phyloP scores from a whole-genome alignment of 2,888 invertebrate genomes.

The Bembecia ichneumoniformis region DNA sequence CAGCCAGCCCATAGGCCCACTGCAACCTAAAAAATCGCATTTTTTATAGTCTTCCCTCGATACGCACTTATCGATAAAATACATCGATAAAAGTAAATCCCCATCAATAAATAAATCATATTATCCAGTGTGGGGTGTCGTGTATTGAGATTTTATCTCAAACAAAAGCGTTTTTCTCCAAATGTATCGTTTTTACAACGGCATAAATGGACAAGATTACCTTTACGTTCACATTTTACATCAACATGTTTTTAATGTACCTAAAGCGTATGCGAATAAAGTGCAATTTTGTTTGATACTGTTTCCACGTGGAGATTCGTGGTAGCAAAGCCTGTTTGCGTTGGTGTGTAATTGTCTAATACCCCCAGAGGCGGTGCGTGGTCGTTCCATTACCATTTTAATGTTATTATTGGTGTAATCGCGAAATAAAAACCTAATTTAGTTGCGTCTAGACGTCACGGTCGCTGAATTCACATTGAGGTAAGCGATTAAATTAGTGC shows the following conservation, averaged over 20 bases:
- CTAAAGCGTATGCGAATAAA: background rate
- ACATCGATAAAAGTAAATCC: constrained; percentile 16
- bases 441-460: constrained; percentile 57
- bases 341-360: constrained; percentile 44
- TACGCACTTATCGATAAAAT: background rate
- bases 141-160: constrained; percentile 44
- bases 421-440: constrained; percentile 47
- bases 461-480: constrained; percentile 17
- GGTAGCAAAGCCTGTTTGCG: background rate
- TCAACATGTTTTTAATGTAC: background rate
- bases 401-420: constrained; percentile 50
- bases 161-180: constrained; percentile 36
- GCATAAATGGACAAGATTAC: constrained; percentile 12
- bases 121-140: constrained; percentile 29
- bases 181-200: constrained; percentile 43
- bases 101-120: constrained; percentile 38
- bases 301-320: background rate
- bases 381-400: constrained; percentile 50
- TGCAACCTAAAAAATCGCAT: too few relatives aligned
- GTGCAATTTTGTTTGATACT: background rate
- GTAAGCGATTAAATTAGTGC: constrained; percentile 3
- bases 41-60: background rate
- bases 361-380: constrained; percentile 30
- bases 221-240: background rate
- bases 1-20: too few relatives aligned